Percentiles rank a stretch among this genome's conserved stretches.
Conservation (phyloP, 2,797 vertebrate species). For the Rhinoraja longicauda region DNA sequence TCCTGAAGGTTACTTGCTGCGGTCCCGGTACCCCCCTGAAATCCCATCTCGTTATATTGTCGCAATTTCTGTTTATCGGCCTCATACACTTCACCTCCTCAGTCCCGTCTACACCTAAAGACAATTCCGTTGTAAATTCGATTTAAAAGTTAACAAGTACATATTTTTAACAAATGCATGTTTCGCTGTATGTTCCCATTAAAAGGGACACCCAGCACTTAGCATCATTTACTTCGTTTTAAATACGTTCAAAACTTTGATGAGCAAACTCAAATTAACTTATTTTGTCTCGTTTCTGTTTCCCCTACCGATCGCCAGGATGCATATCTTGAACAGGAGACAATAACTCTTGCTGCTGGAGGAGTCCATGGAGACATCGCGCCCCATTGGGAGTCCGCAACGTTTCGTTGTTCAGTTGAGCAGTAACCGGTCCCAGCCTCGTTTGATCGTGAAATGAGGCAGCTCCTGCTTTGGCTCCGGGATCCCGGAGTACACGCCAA, state of each 20-base stretch:
- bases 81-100: background rate
- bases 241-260: background rate
- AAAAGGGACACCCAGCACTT: background rate
- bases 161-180: background rate
- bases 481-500: background rate
- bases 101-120: too few species aligned
- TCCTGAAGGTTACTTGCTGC: background rate
- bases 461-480: conserved; percentile 4
- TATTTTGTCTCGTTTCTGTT: background rate
- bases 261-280: background rate
- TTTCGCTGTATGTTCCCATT: background rate
- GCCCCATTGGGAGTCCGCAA: conserved; percentile 50
- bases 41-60: background rate
- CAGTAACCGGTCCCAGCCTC: background rate
- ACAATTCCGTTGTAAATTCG: too few species aligned
- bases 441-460: conserved; percentile 32
- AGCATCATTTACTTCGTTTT: background rate
- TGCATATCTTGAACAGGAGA: conserved; percentile 25
- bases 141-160: background rate
- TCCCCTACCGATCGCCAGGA: conserved; percentile 23
- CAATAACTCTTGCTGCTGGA: conserved; percentile 40
- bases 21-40: background rate
- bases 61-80: background rate
- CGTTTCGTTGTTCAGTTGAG: background rate
- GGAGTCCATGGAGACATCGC: conserved; percentile 79